Evolutionary conservation across 2,113 vertebrate genomes (phyloP).

Genomic region (Nansenia antarctica): DNA sequence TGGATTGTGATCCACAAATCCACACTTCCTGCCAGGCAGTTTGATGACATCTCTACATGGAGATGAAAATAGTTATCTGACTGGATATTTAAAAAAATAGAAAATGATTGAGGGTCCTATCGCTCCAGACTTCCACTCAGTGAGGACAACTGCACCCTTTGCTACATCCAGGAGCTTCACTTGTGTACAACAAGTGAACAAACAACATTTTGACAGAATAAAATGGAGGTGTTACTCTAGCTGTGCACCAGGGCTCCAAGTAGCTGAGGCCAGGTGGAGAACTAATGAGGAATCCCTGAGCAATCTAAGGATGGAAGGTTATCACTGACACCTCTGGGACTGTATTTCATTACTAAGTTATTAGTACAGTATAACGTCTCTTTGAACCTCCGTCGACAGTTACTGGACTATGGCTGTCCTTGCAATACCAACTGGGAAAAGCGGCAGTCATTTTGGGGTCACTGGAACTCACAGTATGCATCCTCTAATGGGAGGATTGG

Average conservation of each 20-base stretch:
- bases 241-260: background rate
- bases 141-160: too few species aligned
- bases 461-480: background rate
- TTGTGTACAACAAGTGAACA: too few species aligned
- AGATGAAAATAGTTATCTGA: too few species aligned
- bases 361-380: background rate
- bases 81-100: too few species aligned
- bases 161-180: too few species aligned
- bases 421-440: background rate
- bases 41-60: too few species aligned
- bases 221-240: background rate
- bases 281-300: background rate
- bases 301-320: background rate
- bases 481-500: background rate
- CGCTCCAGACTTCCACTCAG: too few species aligned
- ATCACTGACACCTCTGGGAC: background rate
- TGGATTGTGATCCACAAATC: too few species aligned
- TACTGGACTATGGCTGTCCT: background rate
- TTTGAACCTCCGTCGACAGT: background rate
- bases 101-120: too few species aligned
- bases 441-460: background rate
- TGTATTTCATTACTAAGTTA: background rate
- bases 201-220: too few species aligned
- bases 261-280: background rate
- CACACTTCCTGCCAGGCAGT: too few species aligned